Conservation (phyloP, 1,140 invertebrate species). For the Orchesella cincta region DNA sequence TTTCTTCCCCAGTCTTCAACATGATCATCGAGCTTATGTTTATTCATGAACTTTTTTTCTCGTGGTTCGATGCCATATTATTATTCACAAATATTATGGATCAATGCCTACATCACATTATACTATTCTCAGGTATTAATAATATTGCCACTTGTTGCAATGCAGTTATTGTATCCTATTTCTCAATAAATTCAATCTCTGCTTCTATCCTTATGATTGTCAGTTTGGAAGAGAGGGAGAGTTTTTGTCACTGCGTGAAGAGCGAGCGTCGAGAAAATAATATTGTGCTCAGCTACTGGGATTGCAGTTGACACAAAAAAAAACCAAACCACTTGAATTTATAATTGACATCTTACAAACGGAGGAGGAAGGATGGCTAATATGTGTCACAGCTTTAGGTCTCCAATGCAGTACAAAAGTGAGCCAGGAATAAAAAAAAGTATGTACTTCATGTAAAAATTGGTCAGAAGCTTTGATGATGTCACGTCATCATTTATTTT, state of each 20-base stretch:
- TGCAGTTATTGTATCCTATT: background rate
- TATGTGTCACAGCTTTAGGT: too few relatives aligned
- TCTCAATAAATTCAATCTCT: background rate
- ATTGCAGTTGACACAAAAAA: too few relatives aligned
- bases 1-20: background rate
- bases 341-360: background rate
- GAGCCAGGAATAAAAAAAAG: too few relatives aligned
- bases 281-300: too few relatives aligned
- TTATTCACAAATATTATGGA: background rate
- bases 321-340: too few relatives aligned
- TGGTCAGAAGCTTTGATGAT: slow-evolving; percentile 16
- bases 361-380: too few relatives aligned
- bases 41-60: background rate
- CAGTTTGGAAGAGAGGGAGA: too few relatives aligned
- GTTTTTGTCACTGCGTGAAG: too few relatives aligned
- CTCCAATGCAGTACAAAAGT: too few relatives aligned
- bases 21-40: background rate
- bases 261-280: too few relatives aligned
- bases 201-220: background rate
- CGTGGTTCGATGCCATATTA: too few relatives aligned
- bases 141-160: background rate
- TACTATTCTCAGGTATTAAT: background rate
- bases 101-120: background rate
- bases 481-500: slow-evolving; percentile 17
- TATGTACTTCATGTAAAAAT: background rate